A percentile compares a stretch with the other conserved stretches of the same genome.
Conservation (phyloP, 2,888 invertebrate genomes). For the Drosophila conformis region DNA sequence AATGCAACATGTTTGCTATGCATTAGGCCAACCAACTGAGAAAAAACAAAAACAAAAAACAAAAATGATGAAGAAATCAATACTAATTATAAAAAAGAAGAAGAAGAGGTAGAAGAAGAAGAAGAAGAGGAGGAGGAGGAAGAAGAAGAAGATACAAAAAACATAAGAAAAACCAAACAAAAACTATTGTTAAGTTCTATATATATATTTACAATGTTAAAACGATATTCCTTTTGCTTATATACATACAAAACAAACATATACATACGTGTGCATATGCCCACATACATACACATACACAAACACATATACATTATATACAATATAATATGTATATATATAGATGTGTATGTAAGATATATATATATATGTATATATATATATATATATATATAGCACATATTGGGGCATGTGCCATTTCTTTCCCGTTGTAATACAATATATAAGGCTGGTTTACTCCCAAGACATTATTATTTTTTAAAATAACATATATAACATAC, state of each 20-base stretch:
- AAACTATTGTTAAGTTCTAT: slow-evolving; percentile 70
- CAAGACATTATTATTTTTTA: slow-evolving; percentile 84
- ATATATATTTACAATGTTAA: slow-evolving; percentile 68
- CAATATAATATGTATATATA: slow-evolving; percentile 16
- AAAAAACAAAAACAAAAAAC: neutral
- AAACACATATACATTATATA: slow-evolving; percentile 27
- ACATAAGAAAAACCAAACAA: slow-evolving; percentile 33
- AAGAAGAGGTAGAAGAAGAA: neutral
- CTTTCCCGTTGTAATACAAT: slow-evolving; percentile 80
- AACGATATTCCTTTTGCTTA: slow-evolving; percentile 80
- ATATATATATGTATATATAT: slow-evolving; percentile 33
- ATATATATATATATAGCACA: slow-evolving; percentile 44
- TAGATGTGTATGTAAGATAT: slow-evolving; percentile 20
- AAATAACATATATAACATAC: slow-evolving; percentile 34
- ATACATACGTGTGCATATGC: slow-evolving; percentile 47
- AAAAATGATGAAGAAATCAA: slow-evolving; percentile 18
- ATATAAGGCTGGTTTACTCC: slow-evolving; percentile 85
- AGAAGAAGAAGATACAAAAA: slow-evolving; percentile 19
- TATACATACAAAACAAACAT: slow-evolving; percentile 58
- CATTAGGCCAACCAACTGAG: slow-evolving; percentile 61
- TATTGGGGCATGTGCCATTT: slow-evolving; percentile 71
- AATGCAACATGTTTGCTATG: slow-evolving; percentile 30
- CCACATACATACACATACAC: slow-evolving; percentile 26
- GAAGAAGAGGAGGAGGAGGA: neutral
- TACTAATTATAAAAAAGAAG: slow-evolving; percentile 30